Evolutionary conservation across 2,113 vertebrate species (phyloP).

Genomic region (Calonectris borealis): DNA sequence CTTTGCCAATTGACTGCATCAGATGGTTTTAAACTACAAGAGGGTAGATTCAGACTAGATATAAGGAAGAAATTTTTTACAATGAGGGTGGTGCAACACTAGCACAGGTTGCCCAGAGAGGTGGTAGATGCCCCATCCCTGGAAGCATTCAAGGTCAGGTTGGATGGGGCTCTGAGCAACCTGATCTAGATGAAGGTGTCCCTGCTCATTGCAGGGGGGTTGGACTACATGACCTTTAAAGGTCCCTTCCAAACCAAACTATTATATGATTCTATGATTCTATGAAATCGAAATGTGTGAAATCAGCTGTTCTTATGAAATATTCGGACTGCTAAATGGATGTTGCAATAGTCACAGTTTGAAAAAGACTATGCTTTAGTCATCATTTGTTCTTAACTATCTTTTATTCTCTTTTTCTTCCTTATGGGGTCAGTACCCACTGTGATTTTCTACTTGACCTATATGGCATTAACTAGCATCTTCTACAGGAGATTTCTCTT

Average conservation of each 20-base stretch:
- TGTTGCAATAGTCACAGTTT: not conserved
- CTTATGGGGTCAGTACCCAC: not conserved
- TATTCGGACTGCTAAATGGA: not conserved
- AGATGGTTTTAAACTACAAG: not conserved
- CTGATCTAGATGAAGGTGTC: too few species aligned
- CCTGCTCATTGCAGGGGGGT: too few species aligned
- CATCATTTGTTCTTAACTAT: not conserved
- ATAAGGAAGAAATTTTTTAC: too few species aligned
- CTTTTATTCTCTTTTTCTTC: not conserved
- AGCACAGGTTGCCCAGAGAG: too few species aligned
- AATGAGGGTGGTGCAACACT: too few species aligned
- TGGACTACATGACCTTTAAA: too few species aligned
- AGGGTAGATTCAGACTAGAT: too few species aligned
- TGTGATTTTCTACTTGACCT: not conserved
- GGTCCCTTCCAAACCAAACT: too few species aligned
- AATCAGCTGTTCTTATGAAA: not conserved
- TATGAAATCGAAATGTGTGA: not conserved
- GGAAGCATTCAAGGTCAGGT: too few species aligned
- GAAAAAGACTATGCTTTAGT: not conserved
- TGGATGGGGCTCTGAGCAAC: too few species aligned
- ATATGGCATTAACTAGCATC: not conserved
- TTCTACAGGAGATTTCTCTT: not conserved
- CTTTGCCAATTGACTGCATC: not conserved
- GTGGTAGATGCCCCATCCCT: too few species aligned
- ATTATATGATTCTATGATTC: not conserved